Percentiles rank a stretch among this genome's conserved stretches.
phyloP scores from a whole-genome alignment of 2,797 vertebrate genomes.

The Crossoptilon crossoptilon region DNA sequence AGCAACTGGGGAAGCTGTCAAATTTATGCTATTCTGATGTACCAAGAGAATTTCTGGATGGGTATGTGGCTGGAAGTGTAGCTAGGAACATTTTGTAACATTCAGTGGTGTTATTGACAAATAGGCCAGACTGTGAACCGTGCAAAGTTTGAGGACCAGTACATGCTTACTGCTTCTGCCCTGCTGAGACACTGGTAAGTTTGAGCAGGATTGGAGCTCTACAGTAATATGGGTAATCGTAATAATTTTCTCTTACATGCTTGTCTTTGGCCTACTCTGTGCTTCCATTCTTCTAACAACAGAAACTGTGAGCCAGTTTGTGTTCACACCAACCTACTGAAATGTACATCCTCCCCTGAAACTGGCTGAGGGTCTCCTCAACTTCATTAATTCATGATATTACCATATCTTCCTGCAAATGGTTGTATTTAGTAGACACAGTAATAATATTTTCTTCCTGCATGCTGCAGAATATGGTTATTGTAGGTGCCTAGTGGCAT shows the following conservation, averaged over 20 bases:
- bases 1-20: not conserved
- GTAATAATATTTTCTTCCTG: constrained; percentile 3
- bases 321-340: not conserved
- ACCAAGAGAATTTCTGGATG: not conserved
- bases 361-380: not conserved
- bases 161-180: not conserved
- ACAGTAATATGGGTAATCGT: not conserved
- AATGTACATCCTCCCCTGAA: not conserved
- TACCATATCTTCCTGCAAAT: not conserved
- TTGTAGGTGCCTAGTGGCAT: not conserved
- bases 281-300: not conserved
- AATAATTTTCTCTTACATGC: not conserved
- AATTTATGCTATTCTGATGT: not conserved
- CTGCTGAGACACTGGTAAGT: not conserved
- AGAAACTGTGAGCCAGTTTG: not conserved
- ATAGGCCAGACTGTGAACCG: not conserved
- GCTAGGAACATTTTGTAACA: not conserved
- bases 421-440: not conserved
- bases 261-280: not conserved
- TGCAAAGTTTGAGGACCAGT: not conserved
- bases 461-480: not conserved
- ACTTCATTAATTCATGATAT: not conserved
- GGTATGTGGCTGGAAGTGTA: not conserved
- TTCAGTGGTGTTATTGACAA: not conserved
- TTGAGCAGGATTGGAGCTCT: not conserved